Base-by-base conservation (phyloP, 2,888 invertebrate species). In the Elgonia sp. region DNA sequence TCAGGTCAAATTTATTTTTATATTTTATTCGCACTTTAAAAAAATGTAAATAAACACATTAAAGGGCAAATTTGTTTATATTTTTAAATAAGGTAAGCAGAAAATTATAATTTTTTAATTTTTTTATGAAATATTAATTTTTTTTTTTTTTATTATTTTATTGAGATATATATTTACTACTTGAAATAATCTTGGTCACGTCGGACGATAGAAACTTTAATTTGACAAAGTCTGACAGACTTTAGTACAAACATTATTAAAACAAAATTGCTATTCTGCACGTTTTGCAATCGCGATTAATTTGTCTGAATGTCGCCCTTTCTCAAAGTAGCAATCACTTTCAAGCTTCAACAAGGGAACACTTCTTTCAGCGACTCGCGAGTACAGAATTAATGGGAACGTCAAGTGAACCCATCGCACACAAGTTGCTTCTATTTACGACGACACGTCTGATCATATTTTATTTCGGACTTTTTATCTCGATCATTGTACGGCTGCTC, bases 361-460 rank as follows among this genome's bases (percentile, higher is more conserved):
- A 50, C 46, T 75, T 73, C 65, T 75, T 87, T 60, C 69, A 76
- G 50, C 77, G 62, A 55, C 65, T 63, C 53, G 37, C 76, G 77
- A 72, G 84, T 75, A 53, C 53, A 76, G 75, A 89, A 89, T 76
- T 87, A 88, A 89, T 84, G 89, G 79, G 60, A 65, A 84, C 72
- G 87, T 77, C 87, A 72, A 67, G 84, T 46, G 37, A 75, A 72
- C 69, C 67, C 82, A 83, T 75, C 82, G 67, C 55, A 73, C 65
- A 50, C 62, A 67, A 60, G 73, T 87, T 88, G 89, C 79, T 81
- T 72, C 79, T 85, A 82, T 85, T 88, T 85, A 85, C 85, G 77
- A 46, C 79, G 87, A 90, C 90, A 89, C 84, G 82, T 90, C 77
- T 84, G 89, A 89, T 90, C 88, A 89, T 89, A 90, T 90, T 88